Base-by-base conservation (phyloP, 2,888 invertebrate genomes). In the Eristalis arbustorum region DNA sequence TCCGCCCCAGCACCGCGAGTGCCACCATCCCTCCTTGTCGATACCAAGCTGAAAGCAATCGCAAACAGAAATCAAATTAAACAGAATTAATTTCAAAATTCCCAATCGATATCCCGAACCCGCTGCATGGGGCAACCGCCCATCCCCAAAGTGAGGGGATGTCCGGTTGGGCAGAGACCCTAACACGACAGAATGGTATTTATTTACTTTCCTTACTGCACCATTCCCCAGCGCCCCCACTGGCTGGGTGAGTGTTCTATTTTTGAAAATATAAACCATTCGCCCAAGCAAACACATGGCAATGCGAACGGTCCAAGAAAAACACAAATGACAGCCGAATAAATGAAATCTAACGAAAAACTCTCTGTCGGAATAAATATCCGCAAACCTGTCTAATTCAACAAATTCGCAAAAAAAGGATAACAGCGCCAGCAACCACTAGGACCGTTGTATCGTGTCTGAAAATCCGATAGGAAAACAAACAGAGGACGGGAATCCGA, bases 31-130 rank as follows among this genome's bases (percentile, higher is more conserved):
- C 42, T 63, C 42, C 23, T 42, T 40, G 2, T 6, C 5, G 0
- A 49, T 67, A 49, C 13, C 59, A 18, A 72, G 59, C 72, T 59
- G 18, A 68, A 69, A 77, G 61, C 76, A 75, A 75, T 75, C 49
- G 75, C 75, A 81, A 85, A 85, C 57, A 76, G 31, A 77, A 85
- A 81, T 76, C 72, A 85, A 81, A 81, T 77, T 77, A 77, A 81
- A 81, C 68, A 76, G 68, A 84, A 68, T 81, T 76, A 76, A 84
- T 73, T 68, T 63, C 67, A 67, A n/a, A 78, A 66, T 49, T 64
- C 66, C 59, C 66, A 81, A 81, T 73, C 72, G 68, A 85, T 69
- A 77, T n/a, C n/a, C n/a, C 13, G n/a, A 31, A 2, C 25, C 64
- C 57, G 31, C 59, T 25, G 25, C 49, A 78, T 59, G 14, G 62